Base-by-base conservation (phyloP, 23 tunicate genomes). In the Botrylloides violaceus region DNA sequence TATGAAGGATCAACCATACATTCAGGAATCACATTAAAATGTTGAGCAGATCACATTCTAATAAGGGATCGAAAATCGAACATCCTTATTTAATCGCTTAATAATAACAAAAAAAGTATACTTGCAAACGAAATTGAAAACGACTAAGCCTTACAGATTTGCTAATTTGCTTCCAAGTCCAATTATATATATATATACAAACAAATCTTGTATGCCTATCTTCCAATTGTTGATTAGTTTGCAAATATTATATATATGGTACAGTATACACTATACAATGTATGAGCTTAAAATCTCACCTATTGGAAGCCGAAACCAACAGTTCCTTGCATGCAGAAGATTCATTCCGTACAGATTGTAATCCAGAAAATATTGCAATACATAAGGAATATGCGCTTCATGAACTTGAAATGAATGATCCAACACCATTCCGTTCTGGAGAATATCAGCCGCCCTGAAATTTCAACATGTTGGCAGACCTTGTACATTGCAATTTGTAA, bases 271-370 rank as follows among this genome's bases (percentile, higher is more conserved):
- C n/a, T n/a, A n/a, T n/a, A n/a, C n/a, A n/a, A n/a, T n/a, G n/a
- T n/a, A n/a, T n/a, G n/a, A n/a, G n/a, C n/a, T n/a, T n/a, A n/a
- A n/a, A n/a, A n/a, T 58, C 48, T 26, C 70, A 87, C 95, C 95
- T 6, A 87, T 9, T 38, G 86, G 86, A 23, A 59, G 26, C 35
- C 96, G 72, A 73, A 83, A 79, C 85, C 90, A 90, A 57, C 78
- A 83, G 22, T 78, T 78, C 1, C 59, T 78, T 5, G 85, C 24
- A 63, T 83, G 85, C 34, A 90, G 30, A 28, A 90, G 66, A 60
- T 90, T 83, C 97, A 90, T 90, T 70, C 97, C 97, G 55, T 90
- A 70, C 2, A 90, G 61, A 75, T 90, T 90, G 48, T 90, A 90
- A 61, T 90, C 97, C 57, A 90, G 28, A 56, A 90, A 83, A 49